Evolutionary conservation across 2,888 invertebrate species (phyloP).

Genomic region (Pandemis heparana): DNA sequence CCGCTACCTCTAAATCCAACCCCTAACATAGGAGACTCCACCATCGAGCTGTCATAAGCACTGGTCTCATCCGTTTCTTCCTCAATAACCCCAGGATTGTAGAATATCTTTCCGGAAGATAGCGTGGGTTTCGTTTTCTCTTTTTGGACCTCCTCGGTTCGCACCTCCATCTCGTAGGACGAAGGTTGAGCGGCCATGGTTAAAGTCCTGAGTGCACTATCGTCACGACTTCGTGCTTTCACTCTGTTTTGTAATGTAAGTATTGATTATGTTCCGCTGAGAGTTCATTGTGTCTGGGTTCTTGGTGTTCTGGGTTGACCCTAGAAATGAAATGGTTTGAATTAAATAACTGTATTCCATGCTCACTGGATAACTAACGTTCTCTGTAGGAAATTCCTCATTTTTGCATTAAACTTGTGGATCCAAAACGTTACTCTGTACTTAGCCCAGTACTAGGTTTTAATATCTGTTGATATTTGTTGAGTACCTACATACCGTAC

Average conservation of each 20-base stretch:
- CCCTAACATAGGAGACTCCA: conserved; percentile 76
- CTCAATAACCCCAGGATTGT: conserved; percentile 76
- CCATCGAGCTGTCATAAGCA: conserved; percentile 75
- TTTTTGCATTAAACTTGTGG: neutral
- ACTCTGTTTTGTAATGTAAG: conserved; percentile 5
- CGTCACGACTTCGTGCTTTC: conserved; percentile 27
- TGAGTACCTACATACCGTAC: no score
- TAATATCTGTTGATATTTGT: no score
- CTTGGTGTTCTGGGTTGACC: conserved; percentile 7
- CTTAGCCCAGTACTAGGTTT: no score
- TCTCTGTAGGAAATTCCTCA: no score
- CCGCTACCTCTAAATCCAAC: conserved; percentile 63
- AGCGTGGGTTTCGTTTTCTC: conserved; percentile 61
- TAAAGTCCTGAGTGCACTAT: conserved; percentile 11
- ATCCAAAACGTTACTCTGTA: no score
- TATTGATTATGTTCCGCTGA: conserved; percentile 16
- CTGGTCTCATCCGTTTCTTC: conserved; percentile 82
- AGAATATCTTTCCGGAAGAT: conserved; percentile 79
- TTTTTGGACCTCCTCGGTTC: conserved; percentile 60
- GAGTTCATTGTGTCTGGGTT: conserved; percentile 27
- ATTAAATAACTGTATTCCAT: neutral
- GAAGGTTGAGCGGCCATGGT: conserved; percentile 63
- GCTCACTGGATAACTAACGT: no score
- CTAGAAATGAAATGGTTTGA: conserved; percentile 15
- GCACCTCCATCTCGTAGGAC: conserved; percentile 73